Percentiles rank a stretch among this genome's conserved stretches.
phyloP scores from a whole-genome alignment of 1,140 invertebrate species.

The Cotesia typhae region DNA sequence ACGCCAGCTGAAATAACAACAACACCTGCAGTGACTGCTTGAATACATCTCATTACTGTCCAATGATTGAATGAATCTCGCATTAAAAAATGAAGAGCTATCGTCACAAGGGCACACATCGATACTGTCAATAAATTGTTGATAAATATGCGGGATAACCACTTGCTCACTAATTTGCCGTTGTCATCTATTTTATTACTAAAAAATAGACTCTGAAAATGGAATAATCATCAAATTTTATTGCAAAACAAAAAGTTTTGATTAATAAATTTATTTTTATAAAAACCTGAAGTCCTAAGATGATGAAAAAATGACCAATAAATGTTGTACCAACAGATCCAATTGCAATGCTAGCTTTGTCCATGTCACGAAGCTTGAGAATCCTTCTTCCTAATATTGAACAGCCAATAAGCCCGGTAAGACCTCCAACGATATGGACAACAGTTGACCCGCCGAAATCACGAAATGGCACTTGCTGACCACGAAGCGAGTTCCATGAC shows the following conservation, averaged over 20 bases:
- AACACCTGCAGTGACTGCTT: conserved; percentile 45
- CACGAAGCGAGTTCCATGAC: conserved; percentile 31
- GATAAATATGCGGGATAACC: conserved; percentile 28
- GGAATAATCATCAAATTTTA: too few species aligned
- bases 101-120: conserved; percentile 42
- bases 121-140: conserved; percentile 50
- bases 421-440: conserved; percentile 46
- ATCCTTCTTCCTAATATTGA: conserved; percentile 47
- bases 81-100: conserved; percentile 43
- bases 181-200: background rate
- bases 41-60: conserved; percentile 49
- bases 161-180: background rate
- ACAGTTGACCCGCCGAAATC: conserved; percentile 45
- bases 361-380: conserved; percentile 43
- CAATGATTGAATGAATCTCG: conserved; percentile 48
- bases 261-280: background rate
- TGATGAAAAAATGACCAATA: conserved; percentile 46
- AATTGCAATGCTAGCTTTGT: conserved; percentile 43
- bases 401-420: conserved; percentile 47
- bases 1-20: conserved; percentile 45
- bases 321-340: conserved; percentile 42
- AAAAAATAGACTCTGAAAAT: background rate
- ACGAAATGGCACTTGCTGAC: conserved; percentile 32
- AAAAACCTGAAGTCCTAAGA: conserved; percentile 49
- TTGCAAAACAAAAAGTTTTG: background rate